These are phyloP conservation scores for Tricholaema leucomelas DNA, from an alignment of 2,113 vertebrate species.

Conservation along the genomic window DNA sequence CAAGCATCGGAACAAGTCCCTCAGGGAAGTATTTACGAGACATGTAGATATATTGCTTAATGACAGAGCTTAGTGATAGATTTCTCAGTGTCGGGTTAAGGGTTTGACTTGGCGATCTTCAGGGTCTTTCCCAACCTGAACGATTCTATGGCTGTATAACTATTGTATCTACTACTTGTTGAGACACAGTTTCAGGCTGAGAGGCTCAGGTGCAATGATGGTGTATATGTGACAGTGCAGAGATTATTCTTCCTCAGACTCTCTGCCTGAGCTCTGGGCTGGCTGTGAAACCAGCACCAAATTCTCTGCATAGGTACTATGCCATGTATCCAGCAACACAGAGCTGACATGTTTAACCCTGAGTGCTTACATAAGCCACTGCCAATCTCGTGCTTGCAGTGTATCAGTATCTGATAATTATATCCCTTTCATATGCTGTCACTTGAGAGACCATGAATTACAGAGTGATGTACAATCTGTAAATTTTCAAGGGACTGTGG, in stretches of 20 bases:
- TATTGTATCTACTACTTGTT: too few species aligned
- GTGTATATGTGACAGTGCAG: fast-evolving
- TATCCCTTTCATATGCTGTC: neutral
- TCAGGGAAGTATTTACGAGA: neutral
- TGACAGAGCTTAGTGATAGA: neutral
- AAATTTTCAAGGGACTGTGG: neutral
- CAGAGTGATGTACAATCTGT: neutral
- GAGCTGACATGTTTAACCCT: fast-evolving
- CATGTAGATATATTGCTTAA: neutral
- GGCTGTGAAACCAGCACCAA: too few species aligned
- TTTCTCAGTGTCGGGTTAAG: neutral
- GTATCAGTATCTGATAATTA: too few species aligned
- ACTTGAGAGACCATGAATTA: neutral
- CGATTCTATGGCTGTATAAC: neutral
- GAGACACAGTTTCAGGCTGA: too few species aligned
- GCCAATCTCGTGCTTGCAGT: neutral
- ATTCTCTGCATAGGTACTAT: fast-evolving
- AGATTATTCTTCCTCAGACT: neutral
- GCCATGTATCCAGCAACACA: neutral
- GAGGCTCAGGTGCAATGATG: fast-evolving
- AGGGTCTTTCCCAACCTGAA: neutral
- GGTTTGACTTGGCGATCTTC: too few species aligned
- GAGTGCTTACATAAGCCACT: neutral
- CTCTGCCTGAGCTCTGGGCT: neutral
- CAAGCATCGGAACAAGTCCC: neutral